Percentiles rank a stretch among this genome's conserved stretches.
Evolutionary conservation across 2,113 vertebrate genomes (phyloP).

Genomic region (Aegithalos caudatus): DNA sequence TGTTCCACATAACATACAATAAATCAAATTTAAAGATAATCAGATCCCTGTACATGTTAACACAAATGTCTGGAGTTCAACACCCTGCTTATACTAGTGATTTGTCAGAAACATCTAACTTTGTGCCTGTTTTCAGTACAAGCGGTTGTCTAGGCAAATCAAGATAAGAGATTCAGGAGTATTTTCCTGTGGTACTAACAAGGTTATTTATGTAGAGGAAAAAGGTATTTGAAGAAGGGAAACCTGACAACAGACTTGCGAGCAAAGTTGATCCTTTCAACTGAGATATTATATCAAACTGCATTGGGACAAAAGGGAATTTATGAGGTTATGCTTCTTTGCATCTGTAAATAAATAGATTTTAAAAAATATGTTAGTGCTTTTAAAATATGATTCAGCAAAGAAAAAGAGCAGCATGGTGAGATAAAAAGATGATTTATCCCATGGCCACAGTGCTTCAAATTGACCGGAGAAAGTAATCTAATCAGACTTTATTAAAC

Average conservation of each 20-base stretch:
- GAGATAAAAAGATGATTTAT: constrained; percentile 66
- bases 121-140: background rate
- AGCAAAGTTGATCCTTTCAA: background rate
- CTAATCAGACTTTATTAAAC: constrained; percentile 74
- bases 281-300: background rate
- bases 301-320: background rate
- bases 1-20: background rate
- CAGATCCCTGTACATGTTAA: background rate
- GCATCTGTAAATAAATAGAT: constrained; percentile 20
- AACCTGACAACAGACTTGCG: background rate
- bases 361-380: constrained; percentile 50
- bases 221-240: background rate
- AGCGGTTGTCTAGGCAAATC: background rate
- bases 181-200: background rate
- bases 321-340: background rate
- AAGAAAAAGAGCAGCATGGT: constrained; percentile 57
- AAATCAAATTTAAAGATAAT: background rate
- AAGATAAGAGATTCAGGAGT: background rate
- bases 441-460: constrained; percentile 50
- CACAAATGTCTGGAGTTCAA: background rate
- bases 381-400: constrained; percentile 56
- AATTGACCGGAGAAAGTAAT: constrained; percentile 72
- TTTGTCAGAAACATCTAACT: background rate
- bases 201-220: background rate
- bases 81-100: background rate